Percentiles rank a stretch among this genome's conserved stretches.
Conservation (phyloP, 2,888 invertebrate species). For the Aspidapion aeneum region DNA sequence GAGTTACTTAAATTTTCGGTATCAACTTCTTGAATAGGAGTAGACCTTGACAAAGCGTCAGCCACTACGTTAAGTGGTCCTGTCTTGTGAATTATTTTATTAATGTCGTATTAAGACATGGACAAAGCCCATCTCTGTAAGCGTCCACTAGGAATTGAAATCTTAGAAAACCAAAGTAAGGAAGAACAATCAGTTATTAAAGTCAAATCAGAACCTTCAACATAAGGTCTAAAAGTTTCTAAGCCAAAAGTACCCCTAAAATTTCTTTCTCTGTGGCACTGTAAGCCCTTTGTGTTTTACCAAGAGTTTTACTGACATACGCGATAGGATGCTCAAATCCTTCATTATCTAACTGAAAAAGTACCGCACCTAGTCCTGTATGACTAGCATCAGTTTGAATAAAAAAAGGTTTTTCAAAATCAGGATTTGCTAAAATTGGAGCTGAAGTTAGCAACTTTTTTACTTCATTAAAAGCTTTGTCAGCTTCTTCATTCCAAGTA, state of each 20-base stretch:
- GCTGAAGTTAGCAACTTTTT: conserved; percentile 22
- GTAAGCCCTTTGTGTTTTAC: conserved; percentile 11
- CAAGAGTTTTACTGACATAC: conserved; percentile 15
- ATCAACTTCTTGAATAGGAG: neutral
- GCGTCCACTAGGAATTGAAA: conserved; percentile 28
- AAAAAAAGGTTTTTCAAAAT: conserved; percentile 26
- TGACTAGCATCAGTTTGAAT: conserved; percentile 32
- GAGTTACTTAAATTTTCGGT: neutral
- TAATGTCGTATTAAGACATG: conserved; percentile 23
- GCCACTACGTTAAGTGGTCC: conserved; percentile 23
- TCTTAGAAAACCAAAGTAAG: conserved; percentile 25
- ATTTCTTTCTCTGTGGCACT: conserved; percentile 10
- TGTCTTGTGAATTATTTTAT: conserved; percentile 23
- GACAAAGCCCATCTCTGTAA: conserved; percentile 29
- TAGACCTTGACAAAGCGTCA: conserved; percentile 20
- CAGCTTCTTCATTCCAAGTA: conserved; percentile 18
- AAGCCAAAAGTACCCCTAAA: conserved; percentile 3
- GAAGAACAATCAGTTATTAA: conserved; percentile 31
- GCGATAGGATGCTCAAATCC: conserved; percentile 23
- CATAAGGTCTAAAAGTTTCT: conserved; percentile 12
- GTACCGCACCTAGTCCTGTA: conserved; percentile 32
- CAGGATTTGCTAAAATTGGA: conserved; percentile 28
- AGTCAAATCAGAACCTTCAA: conserved; percentile 4
- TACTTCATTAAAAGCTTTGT: conserved; percentile 20
- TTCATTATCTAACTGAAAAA: conserved; percentile 18